phyloP scores from a whole-genome alignment of 2,113 vertebrate genomes.

The Craseonycteris thonglongyai region DNA sequence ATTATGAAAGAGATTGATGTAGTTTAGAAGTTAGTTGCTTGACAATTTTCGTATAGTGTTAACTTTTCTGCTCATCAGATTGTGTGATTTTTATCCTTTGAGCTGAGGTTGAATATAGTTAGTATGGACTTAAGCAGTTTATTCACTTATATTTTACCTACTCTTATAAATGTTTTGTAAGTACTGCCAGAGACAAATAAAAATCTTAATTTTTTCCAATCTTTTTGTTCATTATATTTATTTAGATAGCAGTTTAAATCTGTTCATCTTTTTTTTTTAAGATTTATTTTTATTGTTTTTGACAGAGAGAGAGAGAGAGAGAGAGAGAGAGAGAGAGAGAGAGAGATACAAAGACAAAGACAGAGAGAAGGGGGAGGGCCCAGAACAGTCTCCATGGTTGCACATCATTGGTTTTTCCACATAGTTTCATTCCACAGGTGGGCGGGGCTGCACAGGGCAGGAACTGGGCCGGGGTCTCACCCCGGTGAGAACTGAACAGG shows the following conservation, averaged over 20 bases:
- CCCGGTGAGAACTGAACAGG: no score
- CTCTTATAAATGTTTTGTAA: conserved; percentile 62
- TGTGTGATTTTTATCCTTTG: conserved; percentile 45
- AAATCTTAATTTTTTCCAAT: conserved; percentile 36
- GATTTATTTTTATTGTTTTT: no score
- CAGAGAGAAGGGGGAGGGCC: no score
- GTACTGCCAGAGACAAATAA: conserved; percentile 54
- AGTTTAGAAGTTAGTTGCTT: conserved; percentile 71
- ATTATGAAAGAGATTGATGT: conserved; percentile 80
- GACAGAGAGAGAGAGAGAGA: no score
- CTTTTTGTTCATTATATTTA: conserved; percentile 61
- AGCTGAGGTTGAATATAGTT: conserved; percentile 51
- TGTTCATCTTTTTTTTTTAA: no score
- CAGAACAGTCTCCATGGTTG: no score
- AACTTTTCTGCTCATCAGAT: conserved; percentile 33
- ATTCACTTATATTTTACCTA: conserved; percentile 63
- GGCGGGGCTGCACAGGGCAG: no score
- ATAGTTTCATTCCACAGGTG: no score
- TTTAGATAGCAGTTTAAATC: conserved; percentile 63
- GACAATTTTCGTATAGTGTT: conserved; percentile 63
- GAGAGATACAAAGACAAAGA: no score
- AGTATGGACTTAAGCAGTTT: conserved; percentile 61
- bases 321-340: no score
- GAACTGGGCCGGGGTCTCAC: no score
- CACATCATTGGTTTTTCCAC: no score